Conservation (phyloP, 1,140 invertebrate genomes). For the Antheraea mylitta region DNA sequence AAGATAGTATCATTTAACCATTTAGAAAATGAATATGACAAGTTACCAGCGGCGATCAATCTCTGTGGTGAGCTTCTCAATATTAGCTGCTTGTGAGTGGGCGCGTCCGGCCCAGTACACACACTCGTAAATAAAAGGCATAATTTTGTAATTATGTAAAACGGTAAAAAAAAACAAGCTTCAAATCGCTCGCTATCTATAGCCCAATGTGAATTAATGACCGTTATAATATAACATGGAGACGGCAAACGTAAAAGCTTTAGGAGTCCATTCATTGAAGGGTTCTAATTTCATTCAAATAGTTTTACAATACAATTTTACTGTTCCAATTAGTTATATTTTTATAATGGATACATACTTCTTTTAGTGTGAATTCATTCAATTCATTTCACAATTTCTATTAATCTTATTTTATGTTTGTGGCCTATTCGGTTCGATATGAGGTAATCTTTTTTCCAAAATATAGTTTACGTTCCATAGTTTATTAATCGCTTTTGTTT, state of each 20-base stretch:
- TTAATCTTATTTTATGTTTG: too few species aligned
- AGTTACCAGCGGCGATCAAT: constrained; percentile 69
- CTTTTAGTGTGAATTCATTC: too few species aligned
- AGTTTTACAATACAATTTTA: not conserved
- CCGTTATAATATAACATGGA: constrained; percentile 60
- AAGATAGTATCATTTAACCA: constrained; percentile 52
- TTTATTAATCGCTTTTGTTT: too few species aligned
- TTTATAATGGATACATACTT: too few species aligned
- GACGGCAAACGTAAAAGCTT: constrained; percentile 40
- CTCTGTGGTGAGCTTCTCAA: constrained; percentile 56
- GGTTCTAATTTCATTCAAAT: not conserved
- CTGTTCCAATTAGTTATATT: too few species aligned
- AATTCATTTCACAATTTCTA: too few species aligned
- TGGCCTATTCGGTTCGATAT: too few species aligned
- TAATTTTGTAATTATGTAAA: constrained; percentile 75
- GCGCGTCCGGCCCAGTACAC: constrained; percentile 42
- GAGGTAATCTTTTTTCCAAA: too few species aligned
- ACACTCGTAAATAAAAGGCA: constrained; percentile 61
- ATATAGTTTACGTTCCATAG: too few species aligned
- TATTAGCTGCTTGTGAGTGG: constrained; percentile 54
- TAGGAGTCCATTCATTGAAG: not conserved
- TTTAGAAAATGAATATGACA: constrained; percentile 64
- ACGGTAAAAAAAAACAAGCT: constrained; percentile 65
- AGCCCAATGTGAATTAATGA: constrained; percentile 70
- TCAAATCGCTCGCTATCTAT: constrained; percentile 67